phyloP scores from a whole-genome alignment of 2,113 vertebrate species.

The Parotia lawesii region DNA sequence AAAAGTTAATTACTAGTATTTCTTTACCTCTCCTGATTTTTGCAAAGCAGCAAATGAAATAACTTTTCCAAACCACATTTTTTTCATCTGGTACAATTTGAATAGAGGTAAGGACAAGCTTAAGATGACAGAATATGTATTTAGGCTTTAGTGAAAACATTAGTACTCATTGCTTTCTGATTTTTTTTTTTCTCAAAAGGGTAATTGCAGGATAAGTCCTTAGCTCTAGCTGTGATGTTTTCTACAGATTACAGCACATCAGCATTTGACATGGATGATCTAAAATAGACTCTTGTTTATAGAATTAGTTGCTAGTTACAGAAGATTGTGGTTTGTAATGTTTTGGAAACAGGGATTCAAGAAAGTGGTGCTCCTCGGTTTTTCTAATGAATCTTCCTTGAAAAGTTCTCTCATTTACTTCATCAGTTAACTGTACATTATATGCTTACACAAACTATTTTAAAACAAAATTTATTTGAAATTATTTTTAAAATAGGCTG shows the following conservation, averaged over 20 bases:
- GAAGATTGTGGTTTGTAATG: neutral
- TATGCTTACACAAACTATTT: neutral
- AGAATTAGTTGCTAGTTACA: neutral
- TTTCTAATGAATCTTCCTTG: neutral
- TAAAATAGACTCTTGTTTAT: neutral
- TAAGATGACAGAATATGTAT: neutral
- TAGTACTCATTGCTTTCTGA: neutral
- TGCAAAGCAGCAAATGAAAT: neutral
- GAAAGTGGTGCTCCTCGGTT: neutral
- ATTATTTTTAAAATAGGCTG: neutral
- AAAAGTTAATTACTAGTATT: neutral
- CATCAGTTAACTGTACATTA: neutral
- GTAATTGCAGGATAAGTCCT: neutral
- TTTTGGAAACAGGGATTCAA: neutral
- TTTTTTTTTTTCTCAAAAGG: neutral
- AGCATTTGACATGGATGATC: neutral
- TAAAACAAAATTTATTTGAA: neutral
- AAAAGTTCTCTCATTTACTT: neutral
- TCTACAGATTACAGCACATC: neutral
- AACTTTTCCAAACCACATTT: neutral
- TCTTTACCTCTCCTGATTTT: neutral
- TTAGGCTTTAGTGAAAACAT: neutral
- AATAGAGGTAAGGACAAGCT: neutral
- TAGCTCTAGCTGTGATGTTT: neutral
- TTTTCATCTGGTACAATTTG: neutral